Percentiles rank a stretch among this genome's conserved stretches.
phyloP scores from a whole-genome alignment of 2,797 vertebrate species.

The Pelobates cultripes region DNA sequence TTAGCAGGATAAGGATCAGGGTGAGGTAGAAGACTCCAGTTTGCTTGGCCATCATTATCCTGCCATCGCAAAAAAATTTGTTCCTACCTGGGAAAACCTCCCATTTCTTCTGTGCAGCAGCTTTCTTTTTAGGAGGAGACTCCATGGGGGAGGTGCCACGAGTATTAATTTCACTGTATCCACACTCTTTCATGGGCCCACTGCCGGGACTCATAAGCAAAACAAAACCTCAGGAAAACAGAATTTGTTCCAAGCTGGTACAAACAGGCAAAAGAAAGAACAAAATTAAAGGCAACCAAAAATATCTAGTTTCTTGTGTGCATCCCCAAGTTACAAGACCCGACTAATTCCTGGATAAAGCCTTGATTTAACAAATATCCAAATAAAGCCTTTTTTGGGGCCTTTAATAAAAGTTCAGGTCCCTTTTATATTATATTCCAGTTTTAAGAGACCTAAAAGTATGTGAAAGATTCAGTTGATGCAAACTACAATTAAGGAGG shows the following conservation, averaged over 20 bases:
- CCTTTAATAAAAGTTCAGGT: neutral
- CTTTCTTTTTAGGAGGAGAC: slow-evolving; percentile 89
- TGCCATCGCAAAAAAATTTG: slow-evolving; percentile 95
- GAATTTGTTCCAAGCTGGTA: neutral
- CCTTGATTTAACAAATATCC: neutral
- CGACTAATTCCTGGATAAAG: neutral
- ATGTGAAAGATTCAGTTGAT: neutral
- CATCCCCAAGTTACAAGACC: too few relatives aligned
- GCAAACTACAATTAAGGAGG: slow-evolving; percentile 25
- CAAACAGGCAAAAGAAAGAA: slow-evolving; percentile 33
- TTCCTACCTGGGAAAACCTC: slow-evolving; percentile 95
- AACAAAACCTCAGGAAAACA: slow-evolving; percentile 45
- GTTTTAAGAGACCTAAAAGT: neutral
- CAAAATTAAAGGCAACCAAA: slow-evolving; percentile 15
- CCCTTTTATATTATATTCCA: slow-evolving; percentile 12
- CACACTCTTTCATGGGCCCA: slow-evolving; percentile 94
- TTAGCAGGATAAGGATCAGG: slow-evolving; percentile 91
- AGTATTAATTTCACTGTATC: slow-evolving; percentile 96
- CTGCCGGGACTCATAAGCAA: slow-evolving; percentile 89
- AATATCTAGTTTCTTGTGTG: too few relatives aligned
- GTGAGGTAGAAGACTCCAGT: slow-evolving; percentile 98
- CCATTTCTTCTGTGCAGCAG: slow-evolving; percentile 87
- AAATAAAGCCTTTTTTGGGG: neutral
- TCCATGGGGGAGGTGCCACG: slow-evolving; percentile 96
- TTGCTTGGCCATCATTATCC: slow-evolving; percentile 98